These are phyloP conservation scores for Malurus elegans DNA, from an alignment of 2,113 vertebrate genomes.

Conservation along the genomic window DNA sequence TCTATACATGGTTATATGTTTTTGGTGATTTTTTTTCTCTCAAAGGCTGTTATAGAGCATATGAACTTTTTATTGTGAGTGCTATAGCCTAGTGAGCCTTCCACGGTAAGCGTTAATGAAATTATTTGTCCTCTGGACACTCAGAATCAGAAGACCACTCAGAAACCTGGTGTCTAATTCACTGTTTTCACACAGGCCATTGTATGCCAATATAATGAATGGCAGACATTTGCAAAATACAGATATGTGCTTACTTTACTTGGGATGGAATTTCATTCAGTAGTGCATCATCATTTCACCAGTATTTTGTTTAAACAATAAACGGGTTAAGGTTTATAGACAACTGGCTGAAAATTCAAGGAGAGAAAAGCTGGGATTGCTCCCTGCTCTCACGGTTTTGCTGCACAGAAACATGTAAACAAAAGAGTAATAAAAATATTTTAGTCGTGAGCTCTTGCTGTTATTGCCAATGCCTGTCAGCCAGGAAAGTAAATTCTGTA, in stretches of 20 bases:
- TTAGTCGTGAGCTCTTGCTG: background rate
- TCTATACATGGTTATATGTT: accelerated
- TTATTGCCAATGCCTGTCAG: background rate
- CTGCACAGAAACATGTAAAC: background rate
- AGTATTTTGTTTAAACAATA: background rate
- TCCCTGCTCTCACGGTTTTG: accelerated
- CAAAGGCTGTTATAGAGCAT: accelerated
- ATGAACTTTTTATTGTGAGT: accelerated
- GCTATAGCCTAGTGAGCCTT: background rate
- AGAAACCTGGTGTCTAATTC: background rate
- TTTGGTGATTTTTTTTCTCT: background rate
- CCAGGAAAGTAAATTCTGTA: background rate
- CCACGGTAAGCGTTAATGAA: background rate
- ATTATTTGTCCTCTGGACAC: background rate
- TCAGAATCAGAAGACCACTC: background rate
- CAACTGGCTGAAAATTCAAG: background rate
- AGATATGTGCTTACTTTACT: background rate
- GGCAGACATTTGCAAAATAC: background rate
- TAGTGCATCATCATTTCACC: background rate
- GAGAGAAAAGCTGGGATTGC: background rate
- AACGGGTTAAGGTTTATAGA: background rate
- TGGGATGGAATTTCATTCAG: background rate
- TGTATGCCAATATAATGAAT: background rate
- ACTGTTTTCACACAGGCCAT: background rate
- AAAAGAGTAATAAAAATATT: background rate